Conservation (phyloP, 2,888 invertebrate species). For the Julus scanicus region DNA sequence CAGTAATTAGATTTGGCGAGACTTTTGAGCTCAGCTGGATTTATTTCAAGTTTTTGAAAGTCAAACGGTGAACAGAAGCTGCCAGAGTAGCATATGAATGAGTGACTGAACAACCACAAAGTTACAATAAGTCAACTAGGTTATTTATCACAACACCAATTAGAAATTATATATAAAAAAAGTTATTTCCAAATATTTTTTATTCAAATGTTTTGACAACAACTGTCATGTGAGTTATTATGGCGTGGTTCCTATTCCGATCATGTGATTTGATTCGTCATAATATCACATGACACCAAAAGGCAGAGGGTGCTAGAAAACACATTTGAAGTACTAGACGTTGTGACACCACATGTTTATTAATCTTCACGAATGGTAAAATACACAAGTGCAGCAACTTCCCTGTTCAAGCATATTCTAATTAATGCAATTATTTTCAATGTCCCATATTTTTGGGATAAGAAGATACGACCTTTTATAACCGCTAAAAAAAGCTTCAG, state of each 20-base stretch:
- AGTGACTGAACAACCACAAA: neutral
- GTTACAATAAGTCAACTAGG: neutral
- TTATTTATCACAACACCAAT: neutral
- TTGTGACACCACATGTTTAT: neutral
- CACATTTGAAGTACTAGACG: too few relatives aligned
- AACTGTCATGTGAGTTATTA: too few relatives aligned
- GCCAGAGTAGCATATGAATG: neutral
- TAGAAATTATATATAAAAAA: neutral
- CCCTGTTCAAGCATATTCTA: too few relatives aligned
- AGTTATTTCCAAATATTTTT: neutral
- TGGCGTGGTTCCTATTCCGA: too few relatives aligned
- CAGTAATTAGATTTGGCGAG: neutral
- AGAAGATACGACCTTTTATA: conserved; percentile 19
- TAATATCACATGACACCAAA: too few relatives aligned
- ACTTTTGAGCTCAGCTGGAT: neutral
- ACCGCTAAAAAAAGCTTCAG: conserved; percentile 34
- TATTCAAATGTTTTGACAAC: too few relatives aligned
- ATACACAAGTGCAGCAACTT: too few relatives aligned
- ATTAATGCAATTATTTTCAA: neutral
- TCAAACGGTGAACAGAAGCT: neutral
- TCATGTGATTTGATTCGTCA: too few relatives aligned
- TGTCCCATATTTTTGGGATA: neutral
- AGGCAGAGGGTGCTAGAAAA: too few relatives aligned
- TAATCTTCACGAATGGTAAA: neutral
- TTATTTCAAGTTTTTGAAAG: conserved; percentile 10